Percentiles rank a stretch among this genome's conserved stretches.
Conservation (phyloP, 2,113 vertebrate species). For the Diadophis punctatus region DNA sequence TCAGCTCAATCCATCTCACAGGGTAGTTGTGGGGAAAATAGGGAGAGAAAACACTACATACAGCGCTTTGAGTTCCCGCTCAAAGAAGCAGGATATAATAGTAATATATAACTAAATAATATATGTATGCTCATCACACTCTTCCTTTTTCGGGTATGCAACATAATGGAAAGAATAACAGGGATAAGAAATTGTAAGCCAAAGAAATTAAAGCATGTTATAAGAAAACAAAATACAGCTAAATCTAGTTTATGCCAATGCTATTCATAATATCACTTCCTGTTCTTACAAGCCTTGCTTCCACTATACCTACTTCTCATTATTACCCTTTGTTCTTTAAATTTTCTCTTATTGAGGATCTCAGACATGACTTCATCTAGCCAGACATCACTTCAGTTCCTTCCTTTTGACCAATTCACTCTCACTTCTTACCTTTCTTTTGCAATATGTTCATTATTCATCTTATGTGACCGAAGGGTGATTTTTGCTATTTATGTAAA, state of each 20-base stretch:
- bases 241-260: background rate
- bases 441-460: background rate
- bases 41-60: background rate
- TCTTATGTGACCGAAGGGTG: background rate
- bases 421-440: background rate
- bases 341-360: background rate
- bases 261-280: background rate
- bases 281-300: background rate
- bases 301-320: background rate
- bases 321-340: background rate
- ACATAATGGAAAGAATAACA: background rate
- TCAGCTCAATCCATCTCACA: background rate
- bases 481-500: background rate
- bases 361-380: background rate
- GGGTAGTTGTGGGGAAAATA: background rate
- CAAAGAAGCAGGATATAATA: background rate
- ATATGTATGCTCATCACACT: background rate
- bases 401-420: background rate
- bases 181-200: background rate
- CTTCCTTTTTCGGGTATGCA: background rate
- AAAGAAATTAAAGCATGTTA: background rate
- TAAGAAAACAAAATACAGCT: background rate
- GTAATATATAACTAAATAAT: background rate
- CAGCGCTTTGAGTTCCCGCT: too few relatives aligned
- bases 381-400: background rate